Evolutionary conservation across 2,888 invertebrate genomes (phyloP).

Genomic region (Silvanus unidentatus): DNA sequence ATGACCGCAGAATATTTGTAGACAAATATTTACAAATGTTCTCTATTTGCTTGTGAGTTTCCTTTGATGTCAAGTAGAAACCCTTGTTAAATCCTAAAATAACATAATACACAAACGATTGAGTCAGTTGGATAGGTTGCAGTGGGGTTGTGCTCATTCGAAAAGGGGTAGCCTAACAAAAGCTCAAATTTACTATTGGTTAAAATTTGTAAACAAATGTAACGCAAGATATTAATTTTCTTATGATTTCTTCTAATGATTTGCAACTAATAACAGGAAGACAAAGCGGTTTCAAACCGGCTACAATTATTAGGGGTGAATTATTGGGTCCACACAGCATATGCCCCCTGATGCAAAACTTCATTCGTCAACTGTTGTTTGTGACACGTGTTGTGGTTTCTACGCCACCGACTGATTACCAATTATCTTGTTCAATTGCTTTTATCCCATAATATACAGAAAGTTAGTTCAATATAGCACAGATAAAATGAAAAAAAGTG

Average conservation of each 20-base stretch:
- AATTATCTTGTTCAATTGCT: conserved; percentile 43
- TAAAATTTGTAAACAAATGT: too few relatives aligned
- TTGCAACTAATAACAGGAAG: too few relatives aligned
- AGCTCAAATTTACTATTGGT: neutral
- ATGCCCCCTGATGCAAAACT: too few relatives aligned
- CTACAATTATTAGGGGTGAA: too few relatives aligned
- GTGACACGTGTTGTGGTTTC: conserved; percentile 40
- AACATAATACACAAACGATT: conserved; percentile 37
- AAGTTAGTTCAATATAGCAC: too few relatives aligned
- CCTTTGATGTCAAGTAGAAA: conserved; percentile 42
- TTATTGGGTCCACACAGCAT: too few relatives aligned
- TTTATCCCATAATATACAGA: conserved; percentile 20
- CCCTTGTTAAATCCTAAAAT: conserved; percentile 41
- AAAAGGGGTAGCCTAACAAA: conserved; percentile 2
- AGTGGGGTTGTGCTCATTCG: neutral
- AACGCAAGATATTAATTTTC: too few relatives aligned
- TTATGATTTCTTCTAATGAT: too few relatives aligned
- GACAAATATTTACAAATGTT: conserved; percentile 38
- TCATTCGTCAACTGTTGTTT: conserved; percentile 36
- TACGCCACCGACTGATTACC: conserved; percentile 38
- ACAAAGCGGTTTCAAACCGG: too few relatives aligned
- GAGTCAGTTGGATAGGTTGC: conserved; percentile 3
- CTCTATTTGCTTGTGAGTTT: conserved; percentile 35
- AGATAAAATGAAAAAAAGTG: too few relatives aligned
- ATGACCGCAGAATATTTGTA: conserved; percentile 25